Base-by-base conservation (phyloP, 2,113 vertebrate genomes). In the Neogale vison region DNA sequence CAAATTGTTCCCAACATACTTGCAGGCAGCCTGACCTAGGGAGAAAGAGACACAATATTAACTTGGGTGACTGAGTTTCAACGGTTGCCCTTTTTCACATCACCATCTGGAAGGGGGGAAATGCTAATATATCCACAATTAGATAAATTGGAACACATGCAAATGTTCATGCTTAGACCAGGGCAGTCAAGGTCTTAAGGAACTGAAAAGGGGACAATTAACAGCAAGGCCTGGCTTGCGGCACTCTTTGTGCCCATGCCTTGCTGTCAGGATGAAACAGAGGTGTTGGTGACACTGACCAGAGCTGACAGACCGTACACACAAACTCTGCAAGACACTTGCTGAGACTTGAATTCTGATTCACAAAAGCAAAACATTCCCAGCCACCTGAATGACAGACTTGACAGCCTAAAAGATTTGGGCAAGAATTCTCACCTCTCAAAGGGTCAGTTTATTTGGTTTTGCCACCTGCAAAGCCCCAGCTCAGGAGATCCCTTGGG, bases 251-350 rank as follows among this genome's bases (percentile, higher is more conserved):
- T 95, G 93, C 91, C 59, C 83, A 96, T 89, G 93, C 26, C 69
- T 96, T 77, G 74, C 97, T 96, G 96, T 98, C 95, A 95, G 63
- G 94, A 94, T 86, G 94, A 59, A 97, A 95, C 50, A 0, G 23
- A 98, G 97, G 97, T 97, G 97, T 95, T 76, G 79, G 88, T 90
- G 93, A 98, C 93, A 96, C 94, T 98, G 97, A 63, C 95, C 98
- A 97, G 97, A 97, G 61, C 97, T 57, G 55, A 65, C 93, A 95
- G 90, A 71, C 81, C 13, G 1, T 42, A 23, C n/a, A 24, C 81
- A 47, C 15, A 76, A 57, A 42, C 36, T 88, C 89, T 90, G 15
- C 55, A 84, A 90, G 90, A 90, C 92, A 59, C 45, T 97, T 90
- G 96, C 92, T 93, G 93, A 91, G 87, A 95, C 52, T 81, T 42